Percentiles rank a stretch among this genome's conserved stretches.
Conservation (phyloP, 2,888 invertebrate genomes). For the Bembecia ichneumoniformis region DNA sequence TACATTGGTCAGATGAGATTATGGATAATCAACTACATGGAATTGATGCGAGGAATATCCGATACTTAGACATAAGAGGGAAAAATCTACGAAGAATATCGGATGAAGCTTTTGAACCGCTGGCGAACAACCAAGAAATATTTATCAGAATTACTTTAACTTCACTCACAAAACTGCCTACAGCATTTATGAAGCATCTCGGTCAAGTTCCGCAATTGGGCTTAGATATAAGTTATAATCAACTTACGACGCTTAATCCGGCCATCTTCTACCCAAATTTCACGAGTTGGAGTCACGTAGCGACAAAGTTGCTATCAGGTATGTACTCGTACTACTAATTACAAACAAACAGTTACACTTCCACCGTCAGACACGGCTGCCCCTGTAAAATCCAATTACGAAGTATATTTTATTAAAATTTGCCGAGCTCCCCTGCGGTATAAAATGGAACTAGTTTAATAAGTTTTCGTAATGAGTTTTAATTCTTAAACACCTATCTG, state of each 20-base stretch:
- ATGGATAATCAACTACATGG: constrained; percentile 84
- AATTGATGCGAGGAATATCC: constrained; percentile 83
- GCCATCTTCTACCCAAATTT: constrained; percentile 90
- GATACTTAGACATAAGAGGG: constrained; percentile 86
- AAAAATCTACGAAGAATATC: constrained; percentile 79
- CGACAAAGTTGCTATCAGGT: constrained; percentile 88
- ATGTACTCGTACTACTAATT: constrained; percentile 23
- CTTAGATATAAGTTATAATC: constrained; percentile 86
- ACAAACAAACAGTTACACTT: not conserved
- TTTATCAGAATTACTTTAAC: constrained; percentile 84
- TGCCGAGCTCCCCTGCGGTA: constrained; percentile 35
- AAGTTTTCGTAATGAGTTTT: constrained; percentile 53
- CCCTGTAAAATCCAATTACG: constrained; percentile 5
- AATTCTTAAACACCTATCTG: constrained; percentile 43
- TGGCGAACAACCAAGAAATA: constrained; percentile 82
- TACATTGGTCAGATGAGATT: constrained; percentile 81
- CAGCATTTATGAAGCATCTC: constrained; percentile 83
- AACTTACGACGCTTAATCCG: constrained; percentile 83
- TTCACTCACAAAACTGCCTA: constrained; percentile 83
- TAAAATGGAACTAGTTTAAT: constrained; percentile 15
- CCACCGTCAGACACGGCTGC: not conserved
- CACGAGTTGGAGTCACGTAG: constrained; percentile 89
- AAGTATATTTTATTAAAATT: constrained; percentile 44
- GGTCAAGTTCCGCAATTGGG: constrained; percentile 85
- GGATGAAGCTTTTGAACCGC: constrained; percentile 82